Evolutionary conservation across 1,140 invertebrate genomes (phyloP).

Genomic region (Drosophila simulans): DNA sequence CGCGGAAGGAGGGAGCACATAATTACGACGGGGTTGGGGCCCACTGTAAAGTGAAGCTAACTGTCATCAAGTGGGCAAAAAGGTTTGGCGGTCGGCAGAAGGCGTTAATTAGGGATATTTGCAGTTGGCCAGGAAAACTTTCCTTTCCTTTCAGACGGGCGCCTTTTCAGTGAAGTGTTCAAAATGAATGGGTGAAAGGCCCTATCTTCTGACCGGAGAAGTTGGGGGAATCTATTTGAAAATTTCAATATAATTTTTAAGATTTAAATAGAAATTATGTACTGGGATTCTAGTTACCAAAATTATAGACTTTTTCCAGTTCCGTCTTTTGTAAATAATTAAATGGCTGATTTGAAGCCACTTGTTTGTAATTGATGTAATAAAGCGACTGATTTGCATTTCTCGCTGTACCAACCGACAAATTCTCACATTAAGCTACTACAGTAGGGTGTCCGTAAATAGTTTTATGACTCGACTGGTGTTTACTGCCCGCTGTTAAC

Average conservation of each 20-base stretch:
- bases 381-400: slow-evolving; percentile 7
- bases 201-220: not conserved
- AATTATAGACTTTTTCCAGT: not conserved
- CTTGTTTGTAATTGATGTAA: too few relatives aligned
- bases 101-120: slow-evolving; percentile 51
- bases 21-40: slow-evolving; percentile 16
- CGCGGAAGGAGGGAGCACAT: not conserved
- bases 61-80: slow-evolving; percentile 47
- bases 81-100: slow-evolving; percentile 30
- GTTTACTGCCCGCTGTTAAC: slow-evolving; percentile 23
- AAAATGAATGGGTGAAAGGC: slow-evolving; percentile 43
- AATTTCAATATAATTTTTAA: too few relatives aligned
- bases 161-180: slow-evolving; percentile 6
- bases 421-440: slow-evolving; percentile 35
- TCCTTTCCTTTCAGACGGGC: slow-evolving; percentile 11
- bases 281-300: not conserved
- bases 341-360: not conserved
- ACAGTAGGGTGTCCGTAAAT: slow-evolving; percentile 28
- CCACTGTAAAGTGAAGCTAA: slow-evolving; percentile 32
- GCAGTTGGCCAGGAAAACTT: slow-evolving; percentile 24
- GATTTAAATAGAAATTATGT: too few relatives aligned
- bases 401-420: slow-evolving; percentile 2
- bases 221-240: not conserved
- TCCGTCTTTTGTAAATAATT: not conserved
- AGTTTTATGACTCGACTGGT: slow-evolving; percentile 34